Evolutionary conservation across 2,888 invertebrate species (phyloP).

Genomic region (Neria commutata): DNA sequence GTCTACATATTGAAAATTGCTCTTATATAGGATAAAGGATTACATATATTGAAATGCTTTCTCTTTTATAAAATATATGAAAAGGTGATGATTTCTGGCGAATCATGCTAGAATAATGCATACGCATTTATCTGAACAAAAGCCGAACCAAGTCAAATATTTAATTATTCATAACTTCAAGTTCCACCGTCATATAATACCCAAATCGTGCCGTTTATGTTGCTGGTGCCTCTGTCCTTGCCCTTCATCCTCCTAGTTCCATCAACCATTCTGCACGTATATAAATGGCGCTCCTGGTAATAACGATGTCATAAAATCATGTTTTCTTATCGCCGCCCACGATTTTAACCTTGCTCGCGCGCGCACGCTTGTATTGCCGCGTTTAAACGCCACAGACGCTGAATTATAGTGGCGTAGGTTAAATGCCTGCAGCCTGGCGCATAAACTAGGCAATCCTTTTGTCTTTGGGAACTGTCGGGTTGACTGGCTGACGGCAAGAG

Average conservation of each 20-base stretch:
- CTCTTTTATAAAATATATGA: too few relatives aligned
- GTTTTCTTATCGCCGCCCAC: slow-evolving; percentile 50
- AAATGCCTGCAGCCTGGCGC: slow-evolving; percentile 53
- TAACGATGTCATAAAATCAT: slow-evolving; percentile 60
- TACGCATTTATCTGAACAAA: background rate
- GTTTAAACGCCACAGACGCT: slow-evolving; percentile 48
- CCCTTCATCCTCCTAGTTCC: slow-evolving; percentile 10
- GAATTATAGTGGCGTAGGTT: slow-evolving; percentile 59
- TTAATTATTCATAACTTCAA: slow-evolving; percentile 62
- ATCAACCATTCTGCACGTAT: slow-evolving; percentile 33
- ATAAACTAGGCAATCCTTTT: slow-evolving; percentile 55
- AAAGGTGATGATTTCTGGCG: too few relatives aligned
- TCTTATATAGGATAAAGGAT: too few relatives aligned
- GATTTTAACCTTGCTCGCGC: slow-evolving; percentile 19
- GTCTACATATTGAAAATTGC: too few relatives aligned
- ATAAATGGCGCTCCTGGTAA: slow-evolving; percentile 39
- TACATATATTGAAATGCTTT: too few relatives aligned
- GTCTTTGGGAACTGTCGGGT: slow-evolving; percentile 37
- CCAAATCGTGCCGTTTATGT: slow-evolving; percentile 35
- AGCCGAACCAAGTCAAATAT: slow-evolving; percentile 50
- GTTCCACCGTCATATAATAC: slow-evolving; percentile 40
- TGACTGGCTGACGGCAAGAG: background rate
- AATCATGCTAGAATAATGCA: too few relatives aligned
- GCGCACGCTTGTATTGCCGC: slow-evolving; percentile 43
- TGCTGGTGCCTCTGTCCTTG: background rate